Percentiles rank a stretch among this genome's conserved stretches.
Conservation (phyloP, 2,797 vertebrate species). For the Macropus fuliginosus region DNA sequence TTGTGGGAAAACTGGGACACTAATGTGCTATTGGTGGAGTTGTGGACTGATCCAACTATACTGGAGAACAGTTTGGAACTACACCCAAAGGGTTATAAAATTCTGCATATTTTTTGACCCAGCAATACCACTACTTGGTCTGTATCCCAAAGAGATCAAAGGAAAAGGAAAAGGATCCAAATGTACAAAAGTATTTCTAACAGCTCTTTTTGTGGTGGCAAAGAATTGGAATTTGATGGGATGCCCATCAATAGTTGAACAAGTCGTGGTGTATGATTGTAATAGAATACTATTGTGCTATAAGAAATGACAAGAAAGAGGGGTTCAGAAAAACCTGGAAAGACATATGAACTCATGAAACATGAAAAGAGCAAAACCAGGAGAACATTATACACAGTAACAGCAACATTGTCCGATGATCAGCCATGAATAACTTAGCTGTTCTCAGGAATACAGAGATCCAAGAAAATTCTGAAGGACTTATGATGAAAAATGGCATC, state of each 20-base stretch:
- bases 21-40: not conserved
- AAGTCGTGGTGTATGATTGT: not conserved
- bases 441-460: not conserved
- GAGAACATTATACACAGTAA: not conserved
- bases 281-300: not conserved
- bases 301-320: not conserved
- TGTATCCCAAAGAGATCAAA: not conserved
- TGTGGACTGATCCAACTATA: not conserved
- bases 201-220: not conserved
- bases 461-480: not conserved
- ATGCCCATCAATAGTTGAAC: not conserved
- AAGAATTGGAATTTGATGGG: not conserved
- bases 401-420: not conserved
- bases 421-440: not conserved
- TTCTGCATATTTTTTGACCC: not conserved
- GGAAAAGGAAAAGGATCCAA: not conserved
- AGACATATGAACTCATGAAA: not conserved
- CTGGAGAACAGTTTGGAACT: not conserved
- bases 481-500: not conserved
- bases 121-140: not conserved
- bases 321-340: not conserved
- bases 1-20: not conserved
- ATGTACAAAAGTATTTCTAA: not conserved
- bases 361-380: not conserved
- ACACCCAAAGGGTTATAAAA: not conserved